Conservation (phyloP, 2,888 invertebrate species). For the Leptothorax acervorum region DNA sequence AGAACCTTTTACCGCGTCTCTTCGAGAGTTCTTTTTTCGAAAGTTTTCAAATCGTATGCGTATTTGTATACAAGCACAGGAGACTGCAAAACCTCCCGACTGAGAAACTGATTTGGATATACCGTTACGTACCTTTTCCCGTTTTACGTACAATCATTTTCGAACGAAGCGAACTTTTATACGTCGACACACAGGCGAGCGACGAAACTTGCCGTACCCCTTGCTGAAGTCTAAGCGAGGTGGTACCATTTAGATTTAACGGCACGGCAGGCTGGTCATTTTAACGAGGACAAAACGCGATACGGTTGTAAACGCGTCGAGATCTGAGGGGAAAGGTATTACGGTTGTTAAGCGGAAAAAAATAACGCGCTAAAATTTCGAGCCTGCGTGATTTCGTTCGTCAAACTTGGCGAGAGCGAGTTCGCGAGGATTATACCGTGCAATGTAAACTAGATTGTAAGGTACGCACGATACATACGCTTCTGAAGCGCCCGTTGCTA, state of each 20-base stretch:
- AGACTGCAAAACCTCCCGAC: conserved; percentile 19
- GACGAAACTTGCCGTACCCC: neutral
- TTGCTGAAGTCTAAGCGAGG: neutral
- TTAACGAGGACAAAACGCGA: neutral
- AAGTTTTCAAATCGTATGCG: conserved; percentile 13
- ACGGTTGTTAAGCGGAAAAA: neutral
- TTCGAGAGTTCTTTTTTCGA: conserved; percentile 38
- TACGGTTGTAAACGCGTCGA: neutral
- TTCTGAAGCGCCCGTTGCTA: conserved; percentile 58
- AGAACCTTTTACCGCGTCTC: conserved; percentile 41
- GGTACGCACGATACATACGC: conserved; percentile 54
- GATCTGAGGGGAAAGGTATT: neutral
- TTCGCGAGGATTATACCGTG: conserved; percentile 7
- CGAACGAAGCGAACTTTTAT: conserved; percentile 38
- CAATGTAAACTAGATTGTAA: conserved; percentile 53
- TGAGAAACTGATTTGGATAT: conserved; percentile 15
- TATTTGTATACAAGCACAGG: conserved; percentile 23
- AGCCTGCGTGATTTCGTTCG: conserved; percentile 14
- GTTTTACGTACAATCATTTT: conserved; percentile 48
- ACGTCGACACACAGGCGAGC: neutral
- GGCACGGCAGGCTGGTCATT: conserved; percentile 1
- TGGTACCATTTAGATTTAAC: conserved; percentile 15
- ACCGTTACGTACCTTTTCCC: neutral
- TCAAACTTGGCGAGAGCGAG: conserved; percentile 8
- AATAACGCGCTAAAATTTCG: neutral